Evolutionary conservation across 2,888 invertebrate species (phyloP).

Genomic region (Heliconius charithonia): DNA sequence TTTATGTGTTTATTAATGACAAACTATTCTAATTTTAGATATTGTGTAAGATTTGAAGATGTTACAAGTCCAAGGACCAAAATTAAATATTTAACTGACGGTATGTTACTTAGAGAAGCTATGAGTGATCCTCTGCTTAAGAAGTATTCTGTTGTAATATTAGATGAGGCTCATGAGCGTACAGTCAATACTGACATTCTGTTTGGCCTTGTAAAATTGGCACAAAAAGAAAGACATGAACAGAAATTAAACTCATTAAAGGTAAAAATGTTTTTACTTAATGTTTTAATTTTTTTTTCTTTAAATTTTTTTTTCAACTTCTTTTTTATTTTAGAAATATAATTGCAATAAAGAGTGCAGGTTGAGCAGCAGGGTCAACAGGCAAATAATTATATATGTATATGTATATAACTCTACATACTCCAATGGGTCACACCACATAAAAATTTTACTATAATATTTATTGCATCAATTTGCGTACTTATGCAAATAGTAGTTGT

Average conservation of each 20-base stretch:
- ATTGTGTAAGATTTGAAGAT: constrained; percentile 96
- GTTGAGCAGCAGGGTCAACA: too few relatives aligned
- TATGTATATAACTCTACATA: too few relatives aligned
- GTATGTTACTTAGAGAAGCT: constrained; percentile 96
- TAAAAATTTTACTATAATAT: too few relatives aligned
- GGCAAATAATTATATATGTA: too few relatives aligned
- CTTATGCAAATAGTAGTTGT: too few relatives aligned
- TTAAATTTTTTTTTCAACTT: too few relatives aligned
- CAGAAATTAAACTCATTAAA: constrained; percentile 86
- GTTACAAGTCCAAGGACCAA: constrained; percentile 90
- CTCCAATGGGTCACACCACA: too few relatives aligned
- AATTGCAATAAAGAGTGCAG: too few relatives aligned
- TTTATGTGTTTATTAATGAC: not conserved
- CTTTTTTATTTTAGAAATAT: too few relatives aligned
- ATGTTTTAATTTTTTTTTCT: not conserved
- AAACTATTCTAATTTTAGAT: constrained; percentile 75
- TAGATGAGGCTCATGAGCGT: constrained; percentile 98
- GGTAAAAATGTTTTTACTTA: constrained; percentile 65
- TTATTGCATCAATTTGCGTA: too few relatives aligned
- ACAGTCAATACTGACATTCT: constrained; percentile 97
- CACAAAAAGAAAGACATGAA: constrained; percentile 88
- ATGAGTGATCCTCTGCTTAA: constrained; percentile 89
- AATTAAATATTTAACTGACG: constrained; percentile 97
- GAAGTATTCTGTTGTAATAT: constrained; percentile 91
- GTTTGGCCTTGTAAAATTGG: constrained; percentile 95